Evolutionary conservation across 1,140 invertebrate genomes (phyloP).

Genomic region (Lysiphlebus fabarum): DNA sequence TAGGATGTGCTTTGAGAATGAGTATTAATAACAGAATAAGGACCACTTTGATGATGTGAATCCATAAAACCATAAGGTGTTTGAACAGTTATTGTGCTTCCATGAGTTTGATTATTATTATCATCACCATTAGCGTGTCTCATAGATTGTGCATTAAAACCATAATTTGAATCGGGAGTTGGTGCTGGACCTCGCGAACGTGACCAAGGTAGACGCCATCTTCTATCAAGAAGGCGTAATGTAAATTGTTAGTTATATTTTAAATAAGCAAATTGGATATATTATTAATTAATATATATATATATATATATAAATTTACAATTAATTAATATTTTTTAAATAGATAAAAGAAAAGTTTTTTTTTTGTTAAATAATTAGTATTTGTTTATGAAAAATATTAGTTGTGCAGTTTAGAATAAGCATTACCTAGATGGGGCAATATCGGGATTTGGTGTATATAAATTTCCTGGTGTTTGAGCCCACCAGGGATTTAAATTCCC

Average conservation of each 20-base stretch:
- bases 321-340: not conserved
- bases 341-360: not conserved
- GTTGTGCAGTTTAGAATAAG: slow-evolving; percentile 6
- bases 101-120: slow-evolving; percentile 33
- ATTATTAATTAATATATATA: slow-evolving; percentile 5
- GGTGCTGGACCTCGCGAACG: slow-evolving; percentile 50
- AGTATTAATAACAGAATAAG: slow-evolving; percentile 46
- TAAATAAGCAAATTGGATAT: slow-evolving; percentile 15
- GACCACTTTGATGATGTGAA: slow-evolving; percentile 36
- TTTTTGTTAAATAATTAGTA: not conserved
- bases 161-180: slow-evolving; percentile 67
- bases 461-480: slow-evolving; percentile 62
- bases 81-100: slow-evolving; percentile 37
- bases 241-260: slow-evolving; percentile 11
- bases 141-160: slow-evolving; percentile 58
- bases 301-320: too few species aligned
- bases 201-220: slow-evolving; percentile 52
- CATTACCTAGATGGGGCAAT: slow-evolving; percentile 48
- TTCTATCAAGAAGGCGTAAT: slow-evolving; percentile 31
- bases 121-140: slow-evolving; percentile 33
- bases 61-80: slow-evolving; percentile 46
- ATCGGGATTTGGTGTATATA: slow-evolving; percentile 78
- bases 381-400: not conserved
- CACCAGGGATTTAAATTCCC: slow-evolving; percentile 58
- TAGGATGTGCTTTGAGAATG: slow-evolving; percentile 34